Base-by-base conservation (phyloP, 2,888 invertebrate species). In the Amblyteles armatorius region DNA sequence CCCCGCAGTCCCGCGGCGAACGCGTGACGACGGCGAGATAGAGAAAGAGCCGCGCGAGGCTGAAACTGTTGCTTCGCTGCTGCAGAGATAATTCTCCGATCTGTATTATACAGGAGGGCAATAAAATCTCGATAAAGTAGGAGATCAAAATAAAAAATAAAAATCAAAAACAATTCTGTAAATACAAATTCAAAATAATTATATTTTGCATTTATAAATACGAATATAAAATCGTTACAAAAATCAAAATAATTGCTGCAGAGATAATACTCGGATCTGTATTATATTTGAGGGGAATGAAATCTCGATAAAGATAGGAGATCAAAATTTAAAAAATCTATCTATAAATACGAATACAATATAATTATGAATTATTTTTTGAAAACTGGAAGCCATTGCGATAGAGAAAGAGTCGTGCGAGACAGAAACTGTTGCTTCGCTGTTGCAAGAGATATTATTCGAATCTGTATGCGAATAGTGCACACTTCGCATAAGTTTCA, bases 21-120 rank as follows among this genome's bases (percentile, higher is more conserved):
- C 76, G 65, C 65, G 65, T 65, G 76, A 76, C 76, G 65, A 65
- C 13, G 63, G 7, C 7, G 65, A 6, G 73, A 63, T 44, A 72
- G 72, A 65, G 69, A 73, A 19, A 29, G 65, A 26, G 68, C 36
- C 4, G 22, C 19, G 44, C 16, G 40, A 71, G 33, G 33, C 33
- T 5, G 33, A 33, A 33, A 33, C 33, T 33, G 33, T 33, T 5
- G 33, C 33, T 33, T 33, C 33, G 33, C 26, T 29, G 26, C 60
- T 13, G 60, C 22, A 60, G 16, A 55, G 57, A 69, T 29, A 69
- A 69, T 13, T 50, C 0, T 16, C 29, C 11, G 26, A 69, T 29
- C 11, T 69, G n/a, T 60, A 4, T 60, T 16, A 60, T 16, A 16
- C 60, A 60, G 29, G 13, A 33, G 60, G 16, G 16, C n/a, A 16